A percentile compares a stretch with the other conserved stretches of the same genome.
These are phyloP conservation scores for Ptychochromis oligacanthus DNA, from an alignment of 2,113 vertebrate species.

Conservation along the genomic window DNA sequence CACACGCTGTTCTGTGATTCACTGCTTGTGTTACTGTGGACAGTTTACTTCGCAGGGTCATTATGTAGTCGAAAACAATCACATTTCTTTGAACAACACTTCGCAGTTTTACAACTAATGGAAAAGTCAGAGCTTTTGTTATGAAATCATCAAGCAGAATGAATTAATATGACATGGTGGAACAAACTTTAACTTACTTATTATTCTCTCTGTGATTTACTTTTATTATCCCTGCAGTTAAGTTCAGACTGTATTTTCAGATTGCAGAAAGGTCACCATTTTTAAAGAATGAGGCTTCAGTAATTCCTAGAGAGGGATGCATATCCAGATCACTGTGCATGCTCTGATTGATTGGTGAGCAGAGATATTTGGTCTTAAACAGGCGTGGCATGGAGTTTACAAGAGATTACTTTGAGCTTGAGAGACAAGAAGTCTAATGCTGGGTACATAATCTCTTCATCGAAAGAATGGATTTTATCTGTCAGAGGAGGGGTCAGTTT, in stretches of 20 bases:
- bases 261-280: constrained; percentile 36
- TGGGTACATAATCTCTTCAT: constrained; percentile 18
- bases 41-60: no score
- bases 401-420: constrained; percentile 16
- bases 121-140: no score
- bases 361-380: background rate
- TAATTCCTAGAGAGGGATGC: constrained; percentile 29
- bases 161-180: background rate
- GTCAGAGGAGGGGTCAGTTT: constrained; percentile 12
- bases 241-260: constrained; percentile 31
- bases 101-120: no score
- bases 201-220: constrained; percentile 14
- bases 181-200: background rate
- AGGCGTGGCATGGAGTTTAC: background rate
- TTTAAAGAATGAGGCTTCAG: background rate
- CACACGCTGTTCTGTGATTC: no score
- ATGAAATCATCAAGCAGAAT: background rate
- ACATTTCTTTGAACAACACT: background rate
- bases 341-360: constrained; percentile 27
- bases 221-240: constrained; percentile 21
- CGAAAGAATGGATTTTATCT: constrained; percentile 7
- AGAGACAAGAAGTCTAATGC: constrained; percentile 21
- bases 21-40: no score
- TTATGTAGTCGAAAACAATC: background rate
- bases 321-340: constrained; percentile 25